A percentile compares a stretch with the other conserved stretches of the same genome.
These are phyloP conservation scores for Entomobrya proxima DNA, from an alignment of 2,888 invertebrate species.

Conservation along the genomic window DNA sequence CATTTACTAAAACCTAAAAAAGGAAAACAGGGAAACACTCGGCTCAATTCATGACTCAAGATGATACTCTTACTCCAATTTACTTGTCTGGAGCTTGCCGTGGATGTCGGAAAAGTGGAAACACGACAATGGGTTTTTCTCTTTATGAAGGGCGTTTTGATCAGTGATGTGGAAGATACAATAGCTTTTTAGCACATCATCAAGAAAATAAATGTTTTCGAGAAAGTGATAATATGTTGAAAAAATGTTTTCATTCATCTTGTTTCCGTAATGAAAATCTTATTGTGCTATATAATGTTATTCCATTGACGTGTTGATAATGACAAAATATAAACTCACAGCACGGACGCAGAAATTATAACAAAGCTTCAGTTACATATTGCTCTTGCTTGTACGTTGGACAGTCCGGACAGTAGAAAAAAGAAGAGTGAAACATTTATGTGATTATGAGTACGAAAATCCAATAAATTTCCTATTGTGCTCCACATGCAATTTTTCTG, in stretches of 20 bases:
- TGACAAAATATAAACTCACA: constrained; percentile 36
- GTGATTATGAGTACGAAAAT: not conserved
- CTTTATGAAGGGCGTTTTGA: constrained; percentile 52
- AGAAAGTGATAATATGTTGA: constrained; percentile 3
- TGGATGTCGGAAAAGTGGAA: not conserved
- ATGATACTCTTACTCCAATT: no score
- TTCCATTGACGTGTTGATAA: not conserved
- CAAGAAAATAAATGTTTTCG: not conserved
- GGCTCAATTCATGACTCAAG: no score
- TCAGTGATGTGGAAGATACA: constrained; percentile 53
- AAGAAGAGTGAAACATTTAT: not conserved
- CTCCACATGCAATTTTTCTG: not conserved
- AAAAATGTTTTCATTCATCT: constrained; percentile 35
- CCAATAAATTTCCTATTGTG: constrained; percentile 20
- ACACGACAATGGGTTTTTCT: constrained; percentile 47
- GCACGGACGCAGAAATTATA: not conserved
- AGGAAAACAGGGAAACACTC: not conserved
- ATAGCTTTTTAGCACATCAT: constrained; percentile 47
- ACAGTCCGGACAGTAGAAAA: not conserved
- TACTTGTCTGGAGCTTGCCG: not conserved
- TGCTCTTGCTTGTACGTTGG: not conserved
- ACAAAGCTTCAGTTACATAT: not conserved
- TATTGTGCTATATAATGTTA: not conserved
- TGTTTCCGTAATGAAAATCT: constrained; percentile 32
- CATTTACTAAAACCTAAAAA: not conserved